Evolutionary conservation across 2,888 invertebrate species (phyloP).

Genomic region (Drosophila falleni): DNA sequence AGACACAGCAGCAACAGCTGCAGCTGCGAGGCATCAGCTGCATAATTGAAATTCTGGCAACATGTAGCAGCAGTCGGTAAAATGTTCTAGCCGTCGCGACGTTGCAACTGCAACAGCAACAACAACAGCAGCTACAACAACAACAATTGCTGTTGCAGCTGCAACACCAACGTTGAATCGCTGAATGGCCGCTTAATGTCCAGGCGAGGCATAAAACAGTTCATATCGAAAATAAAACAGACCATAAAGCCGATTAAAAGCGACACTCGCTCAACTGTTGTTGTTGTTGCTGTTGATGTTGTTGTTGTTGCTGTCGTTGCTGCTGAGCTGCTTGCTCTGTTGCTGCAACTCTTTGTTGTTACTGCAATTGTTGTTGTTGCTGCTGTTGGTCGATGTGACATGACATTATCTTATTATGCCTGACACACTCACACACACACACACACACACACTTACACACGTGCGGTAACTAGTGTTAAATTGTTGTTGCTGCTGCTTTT

Average conservation of each 20-base stretch:
- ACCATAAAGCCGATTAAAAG: slow-evolving; percentile 80
- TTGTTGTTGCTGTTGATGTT: slow-evolving; percentile 22
- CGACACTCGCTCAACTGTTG: slow-evolving; percentile 72
- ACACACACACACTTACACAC: slow-evolving; percentile 49
- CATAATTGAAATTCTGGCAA: slow-evolving; percentile 68
- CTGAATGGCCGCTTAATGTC: slow-evolving; percentile 40
- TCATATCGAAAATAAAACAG: slow-evolving; percentile 80
- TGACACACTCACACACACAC: slow-evolving; percentile 51
- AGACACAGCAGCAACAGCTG: slow-evolving; percentile 31
- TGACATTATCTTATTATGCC: slow-evolving; percentile 78
- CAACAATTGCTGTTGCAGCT: background rate
- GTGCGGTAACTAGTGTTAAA: slow-evolving; percentile 70
- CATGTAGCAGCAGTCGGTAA: slow-evolving; percentile 48
- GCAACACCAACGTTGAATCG: background rate
- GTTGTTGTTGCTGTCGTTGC: slow-evolving; percentile 7
- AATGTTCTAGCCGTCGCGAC: slow-evolving; percentile 50
- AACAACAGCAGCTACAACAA: slow-evolving; percentile 18
- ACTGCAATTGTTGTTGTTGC: slow-evolving; percentile 26
- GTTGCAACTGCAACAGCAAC: slow-evolving; percentile 33
- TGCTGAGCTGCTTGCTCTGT: slow-evolving; percentile 9
- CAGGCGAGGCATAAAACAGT: slow-evolving; percentile 63
- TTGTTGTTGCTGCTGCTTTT: slow-evolving; percentile 42
- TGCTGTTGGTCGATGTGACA: slow-evolving; percentile 63
- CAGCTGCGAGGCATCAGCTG: slow-evolving; percentile 69
- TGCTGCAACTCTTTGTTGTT: slow-evolving; percentile 29